Evolutionary conservation across 2,113 vertebrate species (phyloP).

Genomic region (Fregata magnificens): DNA sequence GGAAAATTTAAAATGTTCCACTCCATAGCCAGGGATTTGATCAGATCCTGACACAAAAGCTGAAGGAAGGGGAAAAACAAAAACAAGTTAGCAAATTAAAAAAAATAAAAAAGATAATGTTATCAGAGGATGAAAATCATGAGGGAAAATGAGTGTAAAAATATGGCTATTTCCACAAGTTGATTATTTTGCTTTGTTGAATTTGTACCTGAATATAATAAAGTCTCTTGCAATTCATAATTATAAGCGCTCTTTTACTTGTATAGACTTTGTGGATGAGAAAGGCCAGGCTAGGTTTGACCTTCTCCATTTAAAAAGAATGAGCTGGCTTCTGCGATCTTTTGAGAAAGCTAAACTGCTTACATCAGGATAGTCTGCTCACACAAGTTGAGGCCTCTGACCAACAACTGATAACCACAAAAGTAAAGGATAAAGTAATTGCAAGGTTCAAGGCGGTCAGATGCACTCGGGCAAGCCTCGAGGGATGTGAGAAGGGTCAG

Average conservation of each 20-base stretch:
- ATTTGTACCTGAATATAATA: neutral
- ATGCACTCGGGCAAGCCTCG: neutral
- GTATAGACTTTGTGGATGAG: neutral
- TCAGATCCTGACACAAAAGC: conserved; percentile 67
- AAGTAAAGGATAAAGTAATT: neutral
- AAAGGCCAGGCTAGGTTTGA: neutral
- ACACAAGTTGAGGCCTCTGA: neutral
- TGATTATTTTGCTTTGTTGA: neutral
- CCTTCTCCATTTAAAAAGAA: neutral
- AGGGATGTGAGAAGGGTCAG: neutral
- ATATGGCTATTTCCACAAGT: neutral
- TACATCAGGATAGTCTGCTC: neutral
- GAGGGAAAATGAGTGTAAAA: neutral
- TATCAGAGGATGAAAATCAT: neutral
- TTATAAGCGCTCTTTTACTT: neutral
- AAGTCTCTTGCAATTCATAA: neutral
- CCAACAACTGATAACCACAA: neutral
- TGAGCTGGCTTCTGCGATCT: neutral
- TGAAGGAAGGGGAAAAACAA: neutral
- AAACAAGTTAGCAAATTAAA: neutral
- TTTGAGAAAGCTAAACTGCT: neutral
- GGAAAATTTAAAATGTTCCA: neutral
- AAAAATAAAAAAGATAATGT: neutral
- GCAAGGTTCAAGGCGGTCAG: neutral
- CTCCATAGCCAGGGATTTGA: neutral